Conservation (phyloP, 2,888 invertebrate genomes). For the Dione juno region DNA sequence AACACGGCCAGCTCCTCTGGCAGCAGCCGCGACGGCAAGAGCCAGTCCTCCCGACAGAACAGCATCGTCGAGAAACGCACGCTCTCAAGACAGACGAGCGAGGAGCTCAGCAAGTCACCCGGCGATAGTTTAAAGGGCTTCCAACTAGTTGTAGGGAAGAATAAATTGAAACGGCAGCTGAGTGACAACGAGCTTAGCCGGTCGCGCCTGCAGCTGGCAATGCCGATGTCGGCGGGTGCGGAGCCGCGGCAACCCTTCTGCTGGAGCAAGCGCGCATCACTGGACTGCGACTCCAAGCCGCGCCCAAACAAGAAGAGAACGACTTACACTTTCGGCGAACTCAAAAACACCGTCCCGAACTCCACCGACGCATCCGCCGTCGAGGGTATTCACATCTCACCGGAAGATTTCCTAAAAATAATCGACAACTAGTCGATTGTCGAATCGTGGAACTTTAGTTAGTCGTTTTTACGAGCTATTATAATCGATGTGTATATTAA, state of each 20-base stretch:
- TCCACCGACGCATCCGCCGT: conserved; percentile 55
- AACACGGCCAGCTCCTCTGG: conserved; percentile 66
- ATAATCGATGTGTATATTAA: conserved; percentile 69
- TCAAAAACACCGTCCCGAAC: conserved; percentile 74
- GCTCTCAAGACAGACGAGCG: conserved; percentile 59
- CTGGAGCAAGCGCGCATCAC: conserved; percentile 67
- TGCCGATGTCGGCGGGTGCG: conserved; percentile 81
- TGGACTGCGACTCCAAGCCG: conserved; percentile 59
- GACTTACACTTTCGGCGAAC: conserved; percentile 76
- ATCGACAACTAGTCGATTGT: conserved; percentile 67
- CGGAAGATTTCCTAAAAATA: conserved; percentile 73
- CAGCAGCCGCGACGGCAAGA: conserved; percentile 58
- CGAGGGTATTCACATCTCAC: conserved; percentile 64
- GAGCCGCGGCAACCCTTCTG: conserved; percentile 70
- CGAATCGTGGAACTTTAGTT: conserved; percentile 47
- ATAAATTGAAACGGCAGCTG: conserved; percentile 72
- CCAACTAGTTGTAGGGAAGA: conserved; percentile 72
- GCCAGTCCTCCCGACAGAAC: conserved; percentile 63
- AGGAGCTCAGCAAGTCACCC: conserved; percentile 59
- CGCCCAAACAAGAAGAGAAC: conserved; percentile 54
- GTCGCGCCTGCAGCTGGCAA: conserved; percentile 67
- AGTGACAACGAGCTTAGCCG: conserved; percentile 73
- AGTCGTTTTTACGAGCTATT: conserved; percentile 54
- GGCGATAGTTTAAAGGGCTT: conserved; percentile 63
- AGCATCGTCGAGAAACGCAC: conserved; percentile 60